phyloP scores from a whole-genome alignment of 2,888 invertebrate species.

The Nudaria mundana region DNA sequence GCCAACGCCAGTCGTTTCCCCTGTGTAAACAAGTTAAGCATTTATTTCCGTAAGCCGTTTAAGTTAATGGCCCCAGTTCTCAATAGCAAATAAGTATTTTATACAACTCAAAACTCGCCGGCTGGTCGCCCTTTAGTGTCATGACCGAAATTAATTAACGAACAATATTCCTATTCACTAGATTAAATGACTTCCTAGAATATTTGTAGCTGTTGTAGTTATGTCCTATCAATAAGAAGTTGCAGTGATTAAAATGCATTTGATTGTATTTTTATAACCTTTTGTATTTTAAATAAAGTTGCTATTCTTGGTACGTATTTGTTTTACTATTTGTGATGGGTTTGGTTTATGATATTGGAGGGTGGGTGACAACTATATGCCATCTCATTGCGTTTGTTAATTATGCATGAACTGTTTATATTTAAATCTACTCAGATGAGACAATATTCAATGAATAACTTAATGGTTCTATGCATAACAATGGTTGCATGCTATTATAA shows the following conservation, averaged over 20 bases:
- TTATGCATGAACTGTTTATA: slow-evolving; percentile 33
- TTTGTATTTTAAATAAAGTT: slow-evolving; percentile 81
- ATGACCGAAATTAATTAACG: slow-evolving; percentile 47
- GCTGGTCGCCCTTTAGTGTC: too few relatives aligned
- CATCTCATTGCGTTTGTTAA: slow-evolving; percentile 21
- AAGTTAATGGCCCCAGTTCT: too few relatives aligned
- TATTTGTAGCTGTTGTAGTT: slow-evolving; percentile 58
- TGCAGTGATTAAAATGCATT: slow-evolving; percentile 78
- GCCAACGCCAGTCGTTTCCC: too few relatives aligned
- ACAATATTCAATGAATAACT: slow-evolving; percentile 28
- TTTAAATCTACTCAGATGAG: slow-evolving; percentile 1
- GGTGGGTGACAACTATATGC: slow-evolving; percentile 14
- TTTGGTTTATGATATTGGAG: slow-evolving; percentile 16
- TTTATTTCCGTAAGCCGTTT: too few relatives aligned
- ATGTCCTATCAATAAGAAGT: slow-evolving; percentile 60
- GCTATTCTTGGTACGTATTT: slow-evolving; percentile 71
- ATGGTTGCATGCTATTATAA: slow-evolving; percentile 57
- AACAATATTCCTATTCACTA: slow-evolving; percentile 40
- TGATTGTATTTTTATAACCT: slow-evolving; percentile 80
- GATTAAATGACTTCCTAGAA: slow-evolving; percentile 59
- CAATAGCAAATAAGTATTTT: too few relatives aligned
- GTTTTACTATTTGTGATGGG: slow-evolving; percentile 47
- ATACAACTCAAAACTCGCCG: too few relatives aligned
- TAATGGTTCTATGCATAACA: slow-evolving; percentile 38
- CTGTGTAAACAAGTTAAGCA: too few relatives aligned